Conservation (phyloP, 2,113 vertebrate species). For the Sarotherodon lohbergeri region DNA sequence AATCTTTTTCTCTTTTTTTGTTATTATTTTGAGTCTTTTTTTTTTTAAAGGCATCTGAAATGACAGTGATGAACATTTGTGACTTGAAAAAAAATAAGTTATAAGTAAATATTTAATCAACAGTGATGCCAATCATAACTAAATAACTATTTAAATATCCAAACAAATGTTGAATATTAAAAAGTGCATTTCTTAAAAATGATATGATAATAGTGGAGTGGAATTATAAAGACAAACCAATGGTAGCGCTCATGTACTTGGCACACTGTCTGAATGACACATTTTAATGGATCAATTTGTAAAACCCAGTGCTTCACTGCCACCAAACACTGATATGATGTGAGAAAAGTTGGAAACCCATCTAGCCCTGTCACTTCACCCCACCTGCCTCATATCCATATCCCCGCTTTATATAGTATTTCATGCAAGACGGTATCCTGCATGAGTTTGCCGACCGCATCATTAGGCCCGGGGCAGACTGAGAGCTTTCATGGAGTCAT, state of each 20-base stretch:
- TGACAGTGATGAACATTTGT: not conserved
- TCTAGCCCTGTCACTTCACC: constrained; percentile 13
- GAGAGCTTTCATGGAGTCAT: constrained; percentile 17
- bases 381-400: constrained; percentile 7
- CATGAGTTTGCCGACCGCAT: not conserved
- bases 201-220: not conserved
- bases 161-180: not conserved
- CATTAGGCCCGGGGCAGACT: constrained; percentile 3
- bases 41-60: not conserved
- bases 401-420: not conserved
- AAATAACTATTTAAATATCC: not conserved
- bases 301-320: not conserved
- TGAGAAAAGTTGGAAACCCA: not conserved
- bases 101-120: not conserved
- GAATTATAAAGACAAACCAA: not conserved
- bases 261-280: not conserved
- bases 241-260: not conserved
- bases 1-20: too few relatives aligned
- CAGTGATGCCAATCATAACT: not conserved
- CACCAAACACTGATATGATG: not conserved
- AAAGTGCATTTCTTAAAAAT: not conserved
- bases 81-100: not conserved
- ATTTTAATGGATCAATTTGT: constrained; percentile 1
- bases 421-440: not conserved
- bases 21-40: not conserved